Conservation (phyloP, 2,797 vertebrate genomes). For the Semaprochilodus insignis region DNA sequence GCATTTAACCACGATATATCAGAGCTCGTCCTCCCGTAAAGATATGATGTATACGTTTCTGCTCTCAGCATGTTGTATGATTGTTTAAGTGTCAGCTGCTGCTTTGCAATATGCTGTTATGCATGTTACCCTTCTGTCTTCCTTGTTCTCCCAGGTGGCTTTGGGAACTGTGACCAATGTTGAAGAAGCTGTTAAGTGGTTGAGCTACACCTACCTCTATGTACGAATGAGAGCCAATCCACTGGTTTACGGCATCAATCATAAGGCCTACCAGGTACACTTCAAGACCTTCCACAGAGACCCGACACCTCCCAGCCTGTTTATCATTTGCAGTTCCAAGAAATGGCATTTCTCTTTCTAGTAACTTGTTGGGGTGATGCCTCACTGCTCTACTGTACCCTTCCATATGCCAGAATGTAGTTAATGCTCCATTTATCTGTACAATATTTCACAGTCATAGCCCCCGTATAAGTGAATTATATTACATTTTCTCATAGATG, state of each 20-base stretch:
- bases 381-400: background rate
- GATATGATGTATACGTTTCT: background rate
- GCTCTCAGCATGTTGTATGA: background rate
- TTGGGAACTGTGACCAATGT: conserved; percentile 97
- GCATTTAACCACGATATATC: background rate
- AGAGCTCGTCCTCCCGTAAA: background rate
- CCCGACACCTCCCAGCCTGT: background rate
- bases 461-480: background rate
- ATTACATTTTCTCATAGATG: conserved; percentile 76
- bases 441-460: background rate
- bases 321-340: background rate
- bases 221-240: conserved; percentile 98
- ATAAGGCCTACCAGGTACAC: conserved; percentile 93
- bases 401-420: background rate
- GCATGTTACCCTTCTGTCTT: conserved; percentile 1
- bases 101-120: background rate
- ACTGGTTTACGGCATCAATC: conserved; percentile 95
- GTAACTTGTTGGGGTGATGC: background rate
- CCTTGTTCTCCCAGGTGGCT: conserved; percentile 82
- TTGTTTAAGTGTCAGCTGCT: background rate
- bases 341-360: background rate
- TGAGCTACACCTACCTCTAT: conserved; percentile 98
- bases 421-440: background rate
- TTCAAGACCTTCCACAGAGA: conserved; percentile 17
- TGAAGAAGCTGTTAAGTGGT: conserved; percentile 98